Base-by-base conservation (phyloP, 2,113 vertebrate species). In the Tachycineta bicolor region DNA sequence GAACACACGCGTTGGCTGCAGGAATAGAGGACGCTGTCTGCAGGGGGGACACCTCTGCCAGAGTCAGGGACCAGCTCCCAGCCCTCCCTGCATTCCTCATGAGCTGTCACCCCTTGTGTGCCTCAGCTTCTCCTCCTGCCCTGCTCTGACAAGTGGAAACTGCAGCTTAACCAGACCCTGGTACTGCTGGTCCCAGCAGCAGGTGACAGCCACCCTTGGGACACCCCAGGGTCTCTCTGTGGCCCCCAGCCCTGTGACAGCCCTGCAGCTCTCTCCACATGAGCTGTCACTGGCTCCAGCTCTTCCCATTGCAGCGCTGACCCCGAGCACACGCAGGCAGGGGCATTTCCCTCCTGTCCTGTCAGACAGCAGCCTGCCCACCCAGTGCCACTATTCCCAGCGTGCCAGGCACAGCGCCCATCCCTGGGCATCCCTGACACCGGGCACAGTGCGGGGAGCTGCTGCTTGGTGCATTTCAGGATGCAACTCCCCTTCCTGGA, bases 221-320 rank as follows among this genome's bases (percentile, higher is more conserved):
- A 53, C 53, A 73, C 2, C 1, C 25, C 0, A 0, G 24, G 68
- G 63, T 41, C 17, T 21, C 53, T 25, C 14, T 0, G 7, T 18
- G 37, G 33, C 31, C 26, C 39, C 52, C 83, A 33, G 28, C 17
- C 43, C 81, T 3, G 2, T 0, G 12, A 25, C 50, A 75, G 85
- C 77, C 21, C 58, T 13, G 73, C 4, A 39, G 77, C 10, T 73
- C 84, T 87, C 46, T 10, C 31, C 62, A 29, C 86, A 76, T 15
- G 33, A 59, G 56, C 81, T 47, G 73, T 12, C 0, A 1, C 34
- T 55, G 69, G 58, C 77, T 70, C 43, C 87, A 59, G 73, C 73
- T 78, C 82, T 58, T 17, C 73, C 80, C 87, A 10, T 5, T 2
- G 1, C 78, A 56, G 60, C 31, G 7, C 28, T 25, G 15, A 52